Evolutionary conservation across 2,113 vertebrate genomes (phyloP).

Genomic region (Laticauda laticaudata): DNA sequence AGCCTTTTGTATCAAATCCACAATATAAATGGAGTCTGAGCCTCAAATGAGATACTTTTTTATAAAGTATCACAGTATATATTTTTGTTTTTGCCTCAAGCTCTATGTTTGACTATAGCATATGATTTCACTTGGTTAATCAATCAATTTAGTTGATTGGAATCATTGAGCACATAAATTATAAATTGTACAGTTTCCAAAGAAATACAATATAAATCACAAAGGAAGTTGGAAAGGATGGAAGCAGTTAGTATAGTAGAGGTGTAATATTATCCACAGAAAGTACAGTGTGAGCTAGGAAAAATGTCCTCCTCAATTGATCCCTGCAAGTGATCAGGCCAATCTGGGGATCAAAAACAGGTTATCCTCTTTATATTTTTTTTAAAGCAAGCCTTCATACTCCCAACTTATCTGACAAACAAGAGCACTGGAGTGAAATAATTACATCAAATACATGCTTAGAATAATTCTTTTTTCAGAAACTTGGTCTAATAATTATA

Average conservation of each 20-base stretch:
- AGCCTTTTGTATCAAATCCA: neutral
- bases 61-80: neutral
- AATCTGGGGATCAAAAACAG: neutral
- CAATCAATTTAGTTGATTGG: neutral
- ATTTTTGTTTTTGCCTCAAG: neutral
- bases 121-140: neutral
- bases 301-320: neutral
- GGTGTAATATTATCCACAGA: neutral
- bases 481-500: constrained; percentile 47
- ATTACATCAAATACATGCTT: neutral
- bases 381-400: neutral
- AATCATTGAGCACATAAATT: neutral
- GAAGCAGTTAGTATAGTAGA: neutral
- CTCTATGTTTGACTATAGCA: neutral
- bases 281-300: neutral
- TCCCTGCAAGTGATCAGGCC: too few species aligned
- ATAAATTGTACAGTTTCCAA: neutral
- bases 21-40: neutral
- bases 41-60: neutral
- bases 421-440: neutral
- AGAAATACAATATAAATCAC: neutral
- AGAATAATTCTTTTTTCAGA: constrained; percentile 7
- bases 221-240: neutral
- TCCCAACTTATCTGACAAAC: neutral
- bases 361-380: neutral